A percentile compares a stretch with the other conserved stretches of the same genome.
Conservation (phyloP, 2,113 vertebrate genomes). For the Marmota monax region DNA sequence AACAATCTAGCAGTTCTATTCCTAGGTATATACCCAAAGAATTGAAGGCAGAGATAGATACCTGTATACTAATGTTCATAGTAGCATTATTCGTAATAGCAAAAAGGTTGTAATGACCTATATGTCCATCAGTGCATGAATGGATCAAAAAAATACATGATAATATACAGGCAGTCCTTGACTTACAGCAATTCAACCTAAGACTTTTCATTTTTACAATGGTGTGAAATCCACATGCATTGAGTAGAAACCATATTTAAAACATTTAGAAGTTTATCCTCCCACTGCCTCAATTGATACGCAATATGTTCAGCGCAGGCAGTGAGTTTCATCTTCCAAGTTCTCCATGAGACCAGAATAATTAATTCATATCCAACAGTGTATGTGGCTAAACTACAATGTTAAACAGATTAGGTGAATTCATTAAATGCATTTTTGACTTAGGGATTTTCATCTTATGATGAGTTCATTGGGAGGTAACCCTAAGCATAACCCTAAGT, state of each 20-base stretch:
- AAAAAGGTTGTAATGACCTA: not conserved
- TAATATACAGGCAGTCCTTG: not conserved
- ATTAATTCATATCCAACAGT: not conserved
- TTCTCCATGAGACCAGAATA: not conserved
- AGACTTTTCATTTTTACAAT: not conserved
- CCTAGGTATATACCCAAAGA: not conserved
- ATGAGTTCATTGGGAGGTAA: not conserved
- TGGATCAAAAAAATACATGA: not conserved
- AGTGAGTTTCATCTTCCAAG: not conserved
- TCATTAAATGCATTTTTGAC: not conserved
- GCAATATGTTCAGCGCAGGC: not conserved
- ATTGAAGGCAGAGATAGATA: not conserved
- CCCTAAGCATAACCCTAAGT: not conserved
- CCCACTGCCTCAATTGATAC: not conserved
- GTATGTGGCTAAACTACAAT: not conserved
- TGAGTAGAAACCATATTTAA: not conserved
- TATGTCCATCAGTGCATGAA: not conserved
- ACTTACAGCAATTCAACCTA: not conserved
- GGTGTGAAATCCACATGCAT: not conserved
- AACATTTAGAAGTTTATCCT: not conserved
- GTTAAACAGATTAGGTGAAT: not conserved
- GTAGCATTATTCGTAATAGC: not conserved
- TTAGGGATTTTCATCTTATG: not conserved
- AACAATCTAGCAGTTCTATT: not conserved
- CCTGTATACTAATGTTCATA: not conserved